Evolutionary conservation across 2,888 invertebrate genomes (phyloP).

Genomic region (Hypsopygia costalis): DNA sequence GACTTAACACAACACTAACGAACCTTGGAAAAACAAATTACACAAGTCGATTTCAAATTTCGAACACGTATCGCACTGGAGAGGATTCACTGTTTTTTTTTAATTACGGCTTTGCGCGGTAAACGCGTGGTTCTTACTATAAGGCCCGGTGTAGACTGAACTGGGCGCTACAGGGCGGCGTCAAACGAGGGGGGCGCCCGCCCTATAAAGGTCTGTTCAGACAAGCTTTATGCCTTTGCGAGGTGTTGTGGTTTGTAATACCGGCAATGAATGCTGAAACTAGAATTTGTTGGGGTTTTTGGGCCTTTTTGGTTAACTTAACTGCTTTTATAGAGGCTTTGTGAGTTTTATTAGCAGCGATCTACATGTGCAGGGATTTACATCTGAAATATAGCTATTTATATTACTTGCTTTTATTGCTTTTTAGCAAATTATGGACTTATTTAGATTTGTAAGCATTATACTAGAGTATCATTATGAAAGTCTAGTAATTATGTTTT

Average conservation of each 20-base stretch:
- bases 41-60: conserved; percentile 25
- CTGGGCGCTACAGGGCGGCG: conserved; percentile 18
- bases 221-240: conserved; percentile 5
- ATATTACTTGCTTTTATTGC: too few species aligned
- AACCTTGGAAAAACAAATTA: conserved; percentile 22
- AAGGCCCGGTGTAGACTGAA: conserved; percentile 37
- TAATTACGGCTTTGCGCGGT: conserved; percentile 15
- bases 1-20: conserved; percentile 13
- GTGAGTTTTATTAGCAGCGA: not conserved
- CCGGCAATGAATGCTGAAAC: conserved; percentile 1
- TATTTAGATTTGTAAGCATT: too few species aligned
- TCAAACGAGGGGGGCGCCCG: conserved; percentile 35
- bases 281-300: not conserved
- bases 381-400: too few species aligned
- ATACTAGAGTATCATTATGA: too few species aligned
- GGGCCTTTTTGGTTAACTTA: not conserved
- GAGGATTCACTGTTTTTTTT: conserved; percentile 26
- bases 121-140: conserved; percentile 30
- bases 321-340: not conserved
- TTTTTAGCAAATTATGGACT: too few species aligned
- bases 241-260: conserved; percentile 7
- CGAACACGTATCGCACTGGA: conserved; percentile 25
- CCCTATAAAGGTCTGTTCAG: conserved; percentile 21
- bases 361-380: not conserved
- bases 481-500: too few species aligned